These are phyloP conservation scores for Camponotus vicinus DNA, from an alignment of 1,140 invertebrate species.

Conservation along the genomic window DNA sequence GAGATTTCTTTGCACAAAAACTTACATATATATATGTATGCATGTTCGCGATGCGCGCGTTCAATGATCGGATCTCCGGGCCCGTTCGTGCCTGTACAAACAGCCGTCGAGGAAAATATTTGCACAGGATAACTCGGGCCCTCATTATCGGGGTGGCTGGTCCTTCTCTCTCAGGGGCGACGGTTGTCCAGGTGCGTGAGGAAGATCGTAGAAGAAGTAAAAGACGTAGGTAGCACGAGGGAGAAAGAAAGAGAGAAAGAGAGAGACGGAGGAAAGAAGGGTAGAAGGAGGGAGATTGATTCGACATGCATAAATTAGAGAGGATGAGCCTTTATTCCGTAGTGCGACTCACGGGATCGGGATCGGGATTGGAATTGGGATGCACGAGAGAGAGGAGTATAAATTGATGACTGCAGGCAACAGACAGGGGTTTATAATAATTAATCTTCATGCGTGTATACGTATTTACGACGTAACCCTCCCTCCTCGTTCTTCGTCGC, in stretches of 20 bases:
- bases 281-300: conserved; percentile 82
- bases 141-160: conserved; percentile 80
- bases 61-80: conserved; percentile 38
- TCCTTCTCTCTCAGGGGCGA: conserved; percentile 52
- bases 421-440: conserved; percentile 85
- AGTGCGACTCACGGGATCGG: conserved; percentile 77
- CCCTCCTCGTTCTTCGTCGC: conserved; percentile 35
- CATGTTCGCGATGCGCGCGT: conserved; percentile 12
- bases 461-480: conserved; percentile 42
- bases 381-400: conserved; percentile 78
- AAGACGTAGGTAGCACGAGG: conserved; percentile 36
- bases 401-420: conserved; percentile 85
- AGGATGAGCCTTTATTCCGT: conserved; percentile 83
- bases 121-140: conserved; percentile 80
- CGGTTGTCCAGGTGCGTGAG: conserved; percentile 76
- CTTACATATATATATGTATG: conserved; percentile 14
- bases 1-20: conserved; percentile 46
- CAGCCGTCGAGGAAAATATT: conserved; percentile 79
- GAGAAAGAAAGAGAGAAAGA: conserved; percentile 7
- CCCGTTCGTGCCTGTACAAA: conserved; percentile 77
- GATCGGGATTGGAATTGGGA: conserved; percentile 81
- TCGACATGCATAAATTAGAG: conserved; percentile 86
- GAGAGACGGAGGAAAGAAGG: conserved; percentile 52
- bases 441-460: conserved; percentile 83
- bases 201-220: conserved; percentile 53